These are phyloP conservation scores for Hydrozoanthus gracilis DNA, from an alignment of 92 coral and sea anemone species.

Conservation along the genomic window DNA sequence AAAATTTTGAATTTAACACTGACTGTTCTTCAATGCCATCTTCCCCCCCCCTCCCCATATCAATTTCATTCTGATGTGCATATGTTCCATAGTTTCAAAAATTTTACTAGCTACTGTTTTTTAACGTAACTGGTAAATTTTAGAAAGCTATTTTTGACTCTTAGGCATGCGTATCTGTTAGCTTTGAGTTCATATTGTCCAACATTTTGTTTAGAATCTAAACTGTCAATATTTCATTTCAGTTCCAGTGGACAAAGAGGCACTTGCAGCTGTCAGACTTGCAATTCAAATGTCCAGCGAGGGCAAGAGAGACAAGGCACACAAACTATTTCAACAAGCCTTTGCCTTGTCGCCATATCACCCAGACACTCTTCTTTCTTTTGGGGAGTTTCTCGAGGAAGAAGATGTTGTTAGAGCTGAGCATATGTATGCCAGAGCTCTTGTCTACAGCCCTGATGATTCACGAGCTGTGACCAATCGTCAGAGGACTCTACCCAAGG, in stretches of 20 bases:
- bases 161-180: too few species aligned
- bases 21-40: too few species aligned
- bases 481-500: conserved; percentile 93
- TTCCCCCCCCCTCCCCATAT: too few species aligned
- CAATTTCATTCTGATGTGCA: too few species aligned
- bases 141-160: too few species aligned
- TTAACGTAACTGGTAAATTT: too few species aligned
- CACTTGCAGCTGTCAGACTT: conserved; percentile 82
- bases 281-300: conserved; percentile 84
- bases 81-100: too few species aligned
- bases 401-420: conserved; percentile 89
- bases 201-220: too few species aligned
- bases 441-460: conserved; percentile 80
- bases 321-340: conserved; percentile 94
- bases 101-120: too few species aligned
- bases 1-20: too few species aligned
- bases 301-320: conserved; percentile 88
- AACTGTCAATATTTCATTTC: conserved; percentile 12
- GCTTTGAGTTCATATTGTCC: too few species aligned
- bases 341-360: conserved; percentile 88
- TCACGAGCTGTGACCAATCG: conserved; percentile 84
- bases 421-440: conserved; percentile 86
- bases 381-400: conserved; percentile 93
- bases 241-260: conserved; percentile 90
- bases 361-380: conserved; percentile 86